These are phyloP conservation scores for Osmerus eperlanus DNA, from an alignment of 2,113 vertebrate genomes.

Conservation along the genomic window DNA sequence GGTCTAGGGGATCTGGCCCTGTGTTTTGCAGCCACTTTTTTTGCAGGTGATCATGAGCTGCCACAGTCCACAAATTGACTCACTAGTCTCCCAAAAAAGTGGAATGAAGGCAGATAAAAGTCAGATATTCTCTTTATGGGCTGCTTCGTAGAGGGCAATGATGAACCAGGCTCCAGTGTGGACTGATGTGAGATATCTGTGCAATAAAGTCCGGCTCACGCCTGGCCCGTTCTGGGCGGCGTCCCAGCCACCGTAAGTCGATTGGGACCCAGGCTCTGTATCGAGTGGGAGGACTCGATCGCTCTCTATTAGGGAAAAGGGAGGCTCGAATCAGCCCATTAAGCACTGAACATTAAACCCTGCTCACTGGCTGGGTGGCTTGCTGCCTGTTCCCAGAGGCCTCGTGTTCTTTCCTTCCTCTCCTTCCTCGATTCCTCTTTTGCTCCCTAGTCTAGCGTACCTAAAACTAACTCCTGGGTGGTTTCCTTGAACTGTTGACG, in stretches of 20 bases:
- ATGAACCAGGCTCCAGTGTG: background rate
- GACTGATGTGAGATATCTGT: background rate
- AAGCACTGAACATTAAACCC: slow-evolving; percentile 41
- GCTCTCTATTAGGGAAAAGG: slow-evolving; percentile 44
- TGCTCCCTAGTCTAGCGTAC: slow-evolving; percentile 23
- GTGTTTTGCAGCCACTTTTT: slow-evolving; percentile 22
- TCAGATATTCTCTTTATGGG: background rate
- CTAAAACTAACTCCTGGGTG: slow-evolving; percentile 3
- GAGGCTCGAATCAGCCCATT: slow-evolving; percentile 38
- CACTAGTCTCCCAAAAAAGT: slow-evolving; percentile 23
- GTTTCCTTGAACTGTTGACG: too few relatives aligned
- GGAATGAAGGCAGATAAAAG: slow-evolving; percentile 22
- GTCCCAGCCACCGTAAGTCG: slow-evolving; percentile 38
- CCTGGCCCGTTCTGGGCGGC: slow-evolving; percentile 34
- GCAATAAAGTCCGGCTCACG: slow-evolving; percentile 36
- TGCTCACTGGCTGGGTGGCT: slow-evolving; percentile 16
- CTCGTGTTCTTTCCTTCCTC: slow-evolving; percentile 17
- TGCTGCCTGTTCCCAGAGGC: slow-evolving; percentile 16
- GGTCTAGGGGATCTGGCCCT: slow-evolving; percentile 10
- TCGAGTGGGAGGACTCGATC: slow-evolving; percentile 45
- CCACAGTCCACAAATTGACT: slow-evolving; percentile 16
- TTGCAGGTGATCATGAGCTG: slow-evolving; percentile 19
- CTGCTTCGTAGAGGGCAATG: background rate
- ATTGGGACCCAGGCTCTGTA: slow-evolving; percentile 39
- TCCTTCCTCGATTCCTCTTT: background rate